phyloP scores from a whole-genome alignment of 1,140 invertebrate genomes.

The Colletes latitarsis region DNA sequence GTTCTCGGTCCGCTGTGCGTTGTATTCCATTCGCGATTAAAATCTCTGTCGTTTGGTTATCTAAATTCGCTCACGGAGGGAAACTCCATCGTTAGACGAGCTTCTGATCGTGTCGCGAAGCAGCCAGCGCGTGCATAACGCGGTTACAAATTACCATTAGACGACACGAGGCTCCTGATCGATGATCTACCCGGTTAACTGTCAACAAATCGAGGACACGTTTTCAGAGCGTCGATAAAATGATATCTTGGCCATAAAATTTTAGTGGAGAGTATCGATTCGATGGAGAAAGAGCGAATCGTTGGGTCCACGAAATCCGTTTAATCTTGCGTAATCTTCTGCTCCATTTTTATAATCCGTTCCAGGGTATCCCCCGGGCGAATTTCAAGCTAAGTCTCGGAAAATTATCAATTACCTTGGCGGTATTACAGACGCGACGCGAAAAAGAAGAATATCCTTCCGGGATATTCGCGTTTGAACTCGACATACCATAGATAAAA shows the following conservation, averaged over 20 bases:
- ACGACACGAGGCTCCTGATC: constrained; percentile 1
- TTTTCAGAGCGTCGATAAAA: no score
- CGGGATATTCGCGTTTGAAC: neutral
- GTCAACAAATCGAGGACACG: no score
- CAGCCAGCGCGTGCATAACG: neutral
- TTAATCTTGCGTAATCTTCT: constrained; percentile 31
- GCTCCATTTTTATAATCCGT: constrained; percentile 32
- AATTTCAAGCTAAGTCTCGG: constrained; percentile 8
- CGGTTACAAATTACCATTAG: constrained; percentile 1
- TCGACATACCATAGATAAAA: no score
- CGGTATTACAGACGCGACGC: neutral
- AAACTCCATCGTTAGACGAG: neutral
- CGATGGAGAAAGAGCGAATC: no score
- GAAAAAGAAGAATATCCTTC: neutral
- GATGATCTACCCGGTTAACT: constrained; percentile 4
- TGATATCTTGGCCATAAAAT: neutral
- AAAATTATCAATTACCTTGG: constrained; percentile 24
- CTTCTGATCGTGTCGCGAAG: neutral
- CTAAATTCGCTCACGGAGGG: no score
- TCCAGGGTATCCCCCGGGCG: constrained; percentile 11
- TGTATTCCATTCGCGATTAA: neutral
- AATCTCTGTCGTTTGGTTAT: neutral
- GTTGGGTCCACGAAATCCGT: constrained; percentile 2
- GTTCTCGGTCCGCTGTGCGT: neutral
- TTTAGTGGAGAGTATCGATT: neutral